Percentiles rank a stretch among this genome's conserved stretches.
phyloP scores from a whole-genome alignment of 2,888 invertebrate species.

The Lepidonotus clava region DNA sequence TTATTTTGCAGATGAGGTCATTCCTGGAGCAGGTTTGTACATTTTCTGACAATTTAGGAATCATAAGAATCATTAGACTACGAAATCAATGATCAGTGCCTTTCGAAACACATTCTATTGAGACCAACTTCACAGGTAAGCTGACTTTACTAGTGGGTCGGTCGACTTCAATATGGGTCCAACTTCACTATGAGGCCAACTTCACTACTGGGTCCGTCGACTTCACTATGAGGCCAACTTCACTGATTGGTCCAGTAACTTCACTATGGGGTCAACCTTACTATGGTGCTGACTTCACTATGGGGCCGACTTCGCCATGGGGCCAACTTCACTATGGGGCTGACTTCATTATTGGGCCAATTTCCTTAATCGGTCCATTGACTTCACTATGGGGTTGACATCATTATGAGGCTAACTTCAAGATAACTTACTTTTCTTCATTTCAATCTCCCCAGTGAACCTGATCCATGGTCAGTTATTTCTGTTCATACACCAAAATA shows the following conservation, averaged over 20 bases:
- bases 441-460: neutral
- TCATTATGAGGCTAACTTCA: no score
- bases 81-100: neutral
- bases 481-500: no score
- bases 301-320: neutral
- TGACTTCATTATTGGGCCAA: neutral
- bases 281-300: neutral
- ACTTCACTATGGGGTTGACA: neutral
- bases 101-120: neutral
- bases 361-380: neutral
- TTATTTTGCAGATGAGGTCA: neutral
- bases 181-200: neutral
- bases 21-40: constrained; percentile 1
- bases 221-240: no score
- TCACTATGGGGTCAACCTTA: no score
- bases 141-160: no score
- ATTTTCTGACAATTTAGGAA: neutral
- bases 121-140: no score
- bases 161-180: neutral
- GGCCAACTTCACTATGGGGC: neutral
- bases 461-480: neutral
- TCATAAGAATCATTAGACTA: neutral
- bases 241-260: no score
- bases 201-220: neutral
- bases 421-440: neutral